Evolutionary conservation across 2,797 vertebrate species (phyloP), one percentile per base, ranked within the genome.

Genomic region (Schizopygopsis pylzovi): DNA sequence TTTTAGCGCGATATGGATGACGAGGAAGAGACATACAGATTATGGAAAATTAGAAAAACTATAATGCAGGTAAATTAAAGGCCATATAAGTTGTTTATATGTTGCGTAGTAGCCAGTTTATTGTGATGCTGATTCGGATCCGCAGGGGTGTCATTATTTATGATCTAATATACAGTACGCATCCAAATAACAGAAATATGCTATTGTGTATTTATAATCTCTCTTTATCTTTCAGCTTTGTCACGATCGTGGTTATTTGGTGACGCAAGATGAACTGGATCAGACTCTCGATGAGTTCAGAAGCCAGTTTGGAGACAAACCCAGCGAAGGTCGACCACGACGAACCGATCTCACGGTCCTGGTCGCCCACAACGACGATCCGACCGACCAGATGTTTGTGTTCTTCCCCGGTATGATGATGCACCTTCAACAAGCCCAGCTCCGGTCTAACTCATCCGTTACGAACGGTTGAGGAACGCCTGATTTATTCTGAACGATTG

Each of bases 311-410:
- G 98, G 98, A 8, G 98, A 99, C 84, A 98, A 98, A 61, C 98
- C 98, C 2, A 99, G 98, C 4, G 98, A 99, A 89, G 97, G 97
- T 6, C 95, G 96, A 0, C 98, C 98, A 0, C 93, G 98, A 25
- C 95, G 98, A 28, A 97, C 98, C 0, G 98, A 99, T 86, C 97
- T 99, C 22, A 99, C 97, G 0, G 98, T 99, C 61, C 91, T 99
- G 86, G 98, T 99, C 83, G 98, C 98, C 0, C 98, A 99, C 92
- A 99, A 99, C 0, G 98, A 99, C 2, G 98, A 99, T 47, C 98
- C 98, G 85, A 99, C 98, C 0, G 98, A 99, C 89, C 98, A 99
- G 95, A 99, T 99, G 98, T 99, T 99, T 41, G 97, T 99, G 49
- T 99, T 99, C 91, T 99, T 99, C 90, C 98, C 98, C 0, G 98